Evolutionary conservation across 2,888 invertebrate genomes (phyloP).

Genomic region (Antitype chi): DNA sequence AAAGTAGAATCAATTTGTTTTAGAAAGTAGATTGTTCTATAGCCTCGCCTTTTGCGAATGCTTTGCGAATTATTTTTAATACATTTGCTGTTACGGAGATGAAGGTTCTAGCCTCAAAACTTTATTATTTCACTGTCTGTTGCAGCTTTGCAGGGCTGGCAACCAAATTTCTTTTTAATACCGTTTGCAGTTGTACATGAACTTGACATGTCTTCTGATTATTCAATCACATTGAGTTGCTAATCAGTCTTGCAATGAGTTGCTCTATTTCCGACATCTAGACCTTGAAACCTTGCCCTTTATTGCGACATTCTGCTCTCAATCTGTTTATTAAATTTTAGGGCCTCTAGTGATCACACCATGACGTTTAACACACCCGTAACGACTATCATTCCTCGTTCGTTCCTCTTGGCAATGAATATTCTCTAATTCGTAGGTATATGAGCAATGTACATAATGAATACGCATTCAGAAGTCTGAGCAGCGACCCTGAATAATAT

Average conservation of each 20-base stretch:
- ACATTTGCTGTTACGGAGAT: conserved; percentile 37
- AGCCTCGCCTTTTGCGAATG: conserved; percentile 76
- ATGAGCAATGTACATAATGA: conserved; percentile 16
- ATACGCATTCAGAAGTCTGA: conserved; percentile 27
- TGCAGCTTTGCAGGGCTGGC: background rate
- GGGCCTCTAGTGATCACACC: background rate
- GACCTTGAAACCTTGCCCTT: background rate
- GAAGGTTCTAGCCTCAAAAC: conserved; percentile 9
- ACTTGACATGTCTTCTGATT: conserved; percentile 11
- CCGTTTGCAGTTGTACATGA: background rate
- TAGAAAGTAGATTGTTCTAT: conserved; percentile 86
- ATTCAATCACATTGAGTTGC: background rate
- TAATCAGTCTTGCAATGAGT: background rate
- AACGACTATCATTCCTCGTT: too few relatives aligned
- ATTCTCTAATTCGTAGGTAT: background rate
- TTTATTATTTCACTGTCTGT: conserved; percentile 1
- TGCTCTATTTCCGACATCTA: conserved; percentile 22
- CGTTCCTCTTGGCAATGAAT: background rate
- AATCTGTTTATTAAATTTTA: conserved; percentile 11
- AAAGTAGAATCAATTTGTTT: conserved; percentile 89
- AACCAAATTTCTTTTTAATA: background rate
- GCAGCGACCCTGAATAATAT: conserved; percentile 53
- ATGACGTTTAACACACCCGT: background rate
- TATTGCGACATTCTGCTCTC: background rate
- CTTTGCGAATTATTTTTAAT: conserved; percentile 69